Base-by-base conservation (phyloP, 2,113 vertebrate genomes). In the Lonchura striata region DNA sequence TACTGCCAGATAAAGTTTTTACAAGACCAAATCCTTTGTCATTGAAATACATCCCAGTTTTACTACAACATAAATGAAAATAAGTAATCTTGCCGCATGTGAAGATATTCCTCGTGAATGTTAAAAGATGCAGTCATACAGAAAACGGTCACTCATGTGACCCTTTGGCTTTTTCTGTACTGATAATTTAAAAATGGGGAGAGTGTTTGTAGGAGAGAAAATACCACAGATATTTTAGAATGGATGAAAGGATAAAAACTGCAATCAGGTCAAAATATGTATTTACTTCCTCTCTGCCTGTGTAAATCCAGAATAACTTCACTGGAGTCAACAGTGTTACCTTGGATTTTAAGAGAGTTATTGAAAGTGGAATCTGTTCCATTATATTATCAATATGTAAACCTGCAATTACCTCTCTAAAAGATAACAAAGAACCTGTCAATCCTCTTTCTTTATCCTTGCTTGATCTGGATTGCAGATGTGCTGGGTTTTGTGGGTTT, bases 371-470 rank as follows among this genome's bases (percentile, higher is more conserved):
- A 94, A 80, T 82, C 49, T 70, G 7, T 91, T 79, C 70, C n/a
- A 27, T 86, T 76, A 12, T 66, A 77, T 83, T 91, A 94, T 91
- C 89, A 86, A 74, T 94, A 90, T 63, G 42, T 71, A 85, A 95
- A 84, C 63, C 37, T 88, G 50, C 42, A 95, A 94, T 91, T 94
- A 66, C 27, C 23, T 70, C 30, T 66, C 50, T 80, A 65, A 92
- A 82, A 95, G 50, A 94, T 90, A 91, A 88, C 78, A 82, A 91
- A 91, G 30, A 84, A 1, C 25, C 46, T 92, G 81, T 87, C 77
- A 88, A 63, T 95, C 25, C 35, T 82, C 24, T 75, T 92, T 53
- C 54, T 95, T 97, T 95, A 90, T 95, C 70, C 35, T 66, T 71
- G 27, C 91, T 95, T 94, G 63, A 92, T 91, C 89, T 91, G 35